Evolutionary conservation across 2,797 vertebrate species (phyloP).

Genomic region (Hephaestus fuliginosus): DNA sequence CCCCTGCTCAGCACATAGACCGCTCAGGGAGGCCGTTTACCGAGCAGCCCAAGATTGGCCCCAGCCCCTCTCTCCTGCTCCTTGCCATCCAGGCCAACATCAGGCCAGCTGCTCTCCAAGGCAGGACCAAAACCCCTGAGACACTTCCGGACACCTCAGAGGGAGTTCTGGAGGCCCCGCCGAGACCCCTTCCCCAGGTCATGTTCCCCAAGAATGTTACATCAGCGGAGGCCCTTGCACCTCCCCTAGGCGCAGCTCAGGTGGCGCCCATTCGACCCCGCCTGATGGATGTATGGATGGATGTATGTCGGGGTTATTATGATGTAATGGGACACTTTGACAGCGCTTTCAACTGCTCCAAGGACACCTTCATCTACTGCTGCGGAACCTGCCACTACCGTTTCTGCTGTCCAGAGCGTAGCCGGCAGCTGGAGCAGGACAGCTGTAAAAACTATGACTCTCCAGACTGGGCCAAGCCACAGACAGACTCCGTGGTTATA

Average conservation of each 20-base stretch:
- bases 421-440: constrained; percentile 90
- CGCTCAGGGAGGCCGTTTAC: constrained; percentile 67
- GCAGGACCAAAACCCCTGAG: constrained; percentile 60
- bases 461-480: constrained; percentile 92
- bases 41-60: constrained; percentile 62
- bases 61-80: constrained; percentile 72
- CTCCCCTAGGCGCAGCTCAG: constrained; percentile 81
- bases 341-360: constrained; percentile 93
- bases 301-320: constrained; percentile 92
- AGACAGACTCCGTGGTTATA: constrained; percentile 81
- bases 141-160: constrained; percentile 63
- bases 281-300: constrained; percentile 82
- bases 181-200: constrained; percentile 85
- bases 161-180: constrained; percentile 79
- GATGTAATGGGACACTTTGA: constrained; percentile 96
- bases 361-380: constrained; percentile 91
- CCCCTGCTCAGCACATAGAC: constrained; percentile 66
- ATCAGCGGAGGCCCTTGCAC: constrained; percentile 77
- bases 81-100: constrained; percentile 69
- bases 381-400: constrained; percentile 95
- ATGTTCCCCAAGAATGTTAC: constrained; percentile 88
- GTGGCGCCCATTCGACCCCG: constrained; percentile 75
- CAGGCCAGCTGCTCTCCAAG: constrained; percentile 71
- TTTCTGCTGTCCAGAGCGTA: constrained; percentile 93
- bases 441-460: constrained; percentile 91